A percentile compares a stretch with the other conserved stretches of the same genome.
These are phyloP conservation scores for Amiota communis DNA, from an alignment of 2,888 invertebrate genomes.

Conservation along the genomic window DNA sequence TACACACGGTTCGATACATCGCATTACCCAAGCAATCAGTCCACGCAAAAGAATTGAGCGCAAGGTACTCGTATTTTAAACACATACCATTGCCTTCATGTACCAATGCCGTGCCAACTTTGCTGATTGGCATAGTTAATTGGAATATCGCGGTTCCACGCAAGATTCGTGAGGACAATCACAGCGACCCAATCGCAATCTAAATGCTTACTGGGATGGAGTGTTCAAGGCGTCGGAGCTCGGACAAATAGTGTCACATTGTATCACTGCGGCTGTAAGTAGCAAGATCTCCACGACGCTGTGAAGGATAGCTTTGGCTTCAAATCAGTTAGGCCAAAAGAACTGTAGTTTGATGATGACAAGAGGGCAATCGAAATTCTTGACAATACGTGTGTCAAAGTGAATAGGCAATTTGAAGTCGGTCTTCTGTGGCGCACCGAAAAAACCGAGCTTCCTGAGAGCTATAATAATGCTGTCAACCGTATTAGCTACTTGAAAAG, in stretches of 20 bases:
- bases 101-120: not conserved
- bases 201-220: conserved; percentile 18
- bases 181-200: conserved; percentile 22
- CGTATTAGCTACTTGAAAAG: conserved; percentile 13
- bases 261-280: not conserved
- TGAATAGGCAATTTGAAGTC: conserved; percentile 5
- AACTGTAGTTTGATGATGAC: conserved; percentile 15
- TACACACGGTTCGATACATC: too few relatives aligned
- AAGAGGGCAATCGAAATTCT: not conserved
- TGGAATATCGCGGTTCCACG: conserved; percentile 16
- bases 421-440: conserved; percentile 21
- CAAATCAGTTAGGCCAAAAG: not conserved
- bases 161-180: conserved; percentile 16
- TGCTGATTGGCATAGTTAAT: not conserved
- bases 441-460: conserved; percentile 2
- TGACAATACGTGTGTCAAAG: conserved; percentile 9
- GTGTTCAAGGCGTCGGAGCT: conserved; percentile 7
- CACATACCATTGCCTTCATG: conserved; percentile 4
- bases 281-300: not conserved
- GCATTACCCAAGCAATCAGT: conserved; percentile 1
- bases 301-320: conserved; percentile 11
- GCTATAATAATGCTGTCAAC: conserved; percentile 1
- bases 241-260: not conserved
- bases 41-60: conserved; percentile 11
- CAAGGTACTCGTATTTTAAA: not conserved